A percentile compares a stretch with the other conserved stretches of the same genome.
phyloP scores from a whole-genome alignment of 1,140 invertebrate genomes.

The Eurosta solidaginis region DNA sequence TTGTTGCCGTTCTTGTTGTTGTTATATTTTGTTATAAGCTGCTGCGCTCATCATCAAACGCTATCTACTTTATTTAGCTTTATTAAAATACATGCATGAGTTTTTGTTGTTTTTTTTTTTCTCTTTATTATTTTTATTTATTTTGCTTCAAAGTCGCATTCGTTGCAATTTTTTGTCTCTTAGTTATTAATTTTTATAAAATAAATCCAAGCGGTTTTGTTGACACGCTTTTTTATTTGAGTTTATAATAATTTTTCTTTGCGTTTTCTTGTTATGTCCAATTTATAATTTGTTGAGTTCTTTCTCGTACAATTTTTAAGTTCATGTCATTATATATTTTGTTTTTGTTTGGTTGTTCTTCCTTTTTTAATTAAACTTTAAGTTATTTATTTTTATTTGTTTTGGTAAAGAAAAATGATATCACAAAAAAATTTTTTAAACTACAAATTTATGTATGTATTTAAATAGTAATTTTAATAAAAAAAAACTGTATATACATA shows the following conservation, averaged over 20 bases:
- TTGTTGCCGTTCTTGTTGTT: not conserved
- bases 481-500: no score
- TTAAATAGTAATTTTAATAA: constrained; percentile 16
- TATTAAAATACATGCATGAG: not conserved
- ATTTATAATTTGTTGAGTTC: not conserved
- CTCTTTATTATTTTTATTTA: no score
- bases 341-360: not conserved
- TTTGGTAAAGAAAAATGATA: constrained; percentile 25
- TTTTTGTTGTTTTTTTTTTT: not conserved
- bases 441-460: constrained; percentile 22
- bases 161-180: constrained; percentile 20
- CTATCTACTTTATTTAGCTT: not conserved
- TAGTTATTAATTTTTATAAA: not conserved
- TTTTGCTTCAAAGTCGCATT: not conserved
- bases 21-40: no score
- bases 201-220: not conserved
- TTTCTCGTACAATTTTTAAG: constrained; percentile 1
- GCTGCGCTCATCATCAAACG: constrained; percentile 11
- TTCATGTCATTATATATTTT: not conserved
- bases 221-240: not conserved
- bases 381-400: not conserved
- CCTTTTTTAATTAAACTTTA: not conserved
- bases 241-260: not conserved
- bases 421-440: constrained; percentile 12
- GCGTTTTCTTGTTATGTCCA: not conserved